These are phyloP conservation scores for Mythimna impura DNA, from an alignment of 2,888 invertebrate genomes.

Conservation along the genomic window DNA sequence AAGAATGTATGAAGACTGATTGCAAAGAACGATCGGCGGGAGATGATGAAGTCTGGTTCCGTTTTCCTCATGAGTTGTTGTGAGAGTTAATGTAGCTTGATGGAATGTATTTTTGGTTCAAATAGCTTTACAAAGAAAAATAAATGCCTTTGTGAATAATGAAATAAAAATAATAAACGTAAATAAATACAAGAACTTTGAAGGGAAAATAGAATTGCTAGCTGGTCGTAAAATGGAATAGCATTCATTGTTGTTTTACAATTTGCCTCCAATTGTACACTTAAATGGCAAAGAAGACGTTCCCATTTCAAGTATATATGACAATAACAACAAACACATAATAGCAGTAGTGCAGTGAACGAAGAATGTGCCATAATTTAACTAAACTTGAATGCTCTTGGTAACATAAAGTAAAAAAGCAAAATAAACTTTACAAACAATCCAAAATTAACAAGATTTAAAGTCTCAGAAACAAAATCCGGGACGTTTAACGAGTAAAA, in stretches of 20 bases:
- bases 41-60: slow-evolving; percentile 61
- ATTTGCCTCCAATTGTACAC: slow-evolving; percentile 13
- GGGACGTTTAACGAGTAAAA: slow-evolving; percentile 63
- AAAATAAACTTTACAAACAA: slow-evolving; percentile 52
- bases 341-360: slow-evolving; percentile 23
- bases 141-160: slow-evolving; percentile 4
- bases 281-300: background rate
- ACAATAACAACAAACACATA: slow-evolving; percentile 4
- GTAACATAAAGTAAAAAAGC: background rate
- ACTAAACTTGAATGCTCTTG: slow-evolving; percentile 34
- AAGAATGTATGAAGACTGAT: slow-evolving; percentile 57
- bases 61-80: slow-evolving; percentile 51
- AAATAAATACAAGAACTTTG: background rate
- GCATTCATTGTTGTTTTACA: slow-evolving; percentile 11
- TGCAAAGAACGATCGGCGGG: slow-evolving; percentile 44
- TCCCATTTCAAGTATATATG: background rate
- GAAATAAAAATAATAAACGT: slow-evolving; percentile 7
- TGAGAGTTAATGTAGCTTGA: slow-evolving; percentile 27
- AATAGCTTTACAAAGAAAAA: slow-evolving; percentile 14
- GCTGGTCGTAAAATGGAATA: slow-evolving; percentile 3
- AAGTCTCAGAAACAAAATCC: slow-evolving; percentile 62
- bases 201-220: slow-evolving; percentile 13
- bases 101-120: slow-evolving; percentile 10
- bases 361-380: slow-evolving; percentile 25
- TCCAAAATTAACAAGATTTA: slow-evolving; percentile 66